Percentiles rank a stretch among this genome's conserved stretches.
phyloP scores from a whole-genome alignment of 2,797 vertebrate genomes.

The Silurus aristotelis region DNA sequence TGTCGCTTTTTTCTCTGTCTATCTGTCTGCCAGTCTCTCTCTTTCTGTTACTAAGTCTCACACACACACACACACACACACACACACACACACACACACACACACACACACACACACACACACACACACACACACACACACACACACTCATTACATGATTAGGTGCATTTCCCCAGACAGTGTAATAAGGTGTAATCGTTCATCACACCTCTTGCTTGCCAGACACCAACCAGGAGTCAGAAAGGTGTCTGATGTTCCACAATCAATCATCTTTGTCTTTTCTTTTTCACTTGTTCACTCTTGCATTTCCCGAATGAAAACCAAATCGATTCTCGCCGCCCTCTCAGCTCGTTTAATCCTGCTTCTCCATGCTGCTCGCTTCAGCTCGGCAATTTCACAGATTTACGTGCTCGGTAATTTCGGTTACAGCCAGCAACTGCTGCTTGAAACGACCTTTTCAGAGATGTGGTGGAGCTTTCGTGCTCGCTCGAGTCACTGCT shows the following conservation, averaged over 20 bases:
- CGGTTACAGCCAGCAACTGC: background rate
- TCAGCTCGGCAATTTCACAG: background rate
- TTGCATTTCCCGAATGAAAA: background rate
- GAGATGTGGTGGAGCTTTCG: background rate
- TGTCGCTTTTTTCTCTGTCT: too few species aligned
- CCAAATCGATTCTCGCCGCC: background rate
- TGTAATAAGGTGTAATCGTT: constrained; percentile 1
- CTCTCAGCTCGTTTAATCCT: background rate
- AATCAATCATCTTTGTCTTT: constrained; percentile 23
- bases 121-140: constrained; percentile 7
- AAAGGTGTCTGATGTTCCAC: background rate
- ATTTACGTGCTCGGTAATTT: background rate
- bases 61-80: background rate
- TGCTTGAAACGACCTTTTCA: background rate
- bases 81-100: background rate
- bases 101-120: background rate
- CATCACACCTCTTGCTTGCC: constrained; percentile 4
- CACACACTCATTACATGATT: background rate
- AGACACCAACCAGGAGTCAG: constrained; percentile 1
- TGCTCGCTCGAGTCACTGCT: background rate
- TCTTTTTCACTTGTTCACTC: background rate
- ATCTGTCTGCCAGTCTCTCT: background rate
- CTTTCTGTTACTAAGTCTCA: background rate
- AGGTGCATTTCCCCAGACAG: constrained; percentile 1
- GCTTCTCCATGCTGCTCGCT: background rate